Percentiles rank a stretch among this genome's conserved stretches.
These are phyloP conservation scores for Phoxinus dragarum DNA, from an alignment of 2,797 vertebrate species.

Conservation along the genomic window DNA sequence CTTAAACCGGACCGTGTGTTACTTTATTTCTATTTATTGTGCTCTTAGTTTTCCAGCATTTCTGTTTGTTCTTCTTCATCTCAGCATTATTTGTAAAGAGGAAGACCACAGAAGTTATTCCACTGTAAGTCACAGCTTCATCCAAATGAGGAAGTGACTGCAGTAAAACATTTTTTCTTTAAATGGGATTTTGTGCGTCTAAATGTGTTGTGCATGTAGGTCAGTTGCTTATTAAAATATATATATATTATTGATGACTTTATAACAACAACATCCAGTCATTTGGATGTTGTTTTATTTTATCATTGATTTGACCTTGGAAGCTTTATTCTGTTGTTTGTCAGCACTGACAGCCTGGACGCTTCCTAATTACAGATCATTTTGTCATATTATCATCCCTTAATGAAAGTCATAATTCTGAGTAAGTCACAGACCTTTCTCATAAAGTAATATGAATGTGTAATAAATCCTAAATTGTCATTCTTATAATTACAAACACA, in stretches of 20 bases:
- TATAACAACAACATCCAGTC: background rate
- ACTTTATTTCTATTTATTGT: slow-evolving; percentile 2
- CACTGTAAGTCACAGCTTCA: background rate
- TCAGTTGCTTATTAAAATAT: background rate
- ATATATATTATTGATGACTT: background rate
- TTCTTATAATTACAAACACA: slow-evolving; percentile 58
- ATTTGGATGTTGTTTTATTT: slow-evolving; percentile 17
- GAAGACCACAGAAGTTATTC: background rate
- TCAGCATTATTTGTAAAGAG: background rate
- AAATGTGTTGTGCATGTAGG: background rate
- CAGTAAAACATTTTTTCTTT: slow-evolving; percentile 5
- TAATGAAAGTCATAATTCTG: slow-evolving; percentile 55
- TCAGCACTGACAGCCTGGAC: slow-evolving; percentile 9
- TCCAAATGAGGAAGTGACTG: background rate
- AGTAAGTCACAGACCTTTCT: slow-evolving; percentile 42
- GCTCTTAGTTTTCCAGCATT: background rate
- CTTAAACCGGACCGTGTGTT: background rate
- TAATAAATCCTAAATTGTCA: slow-evolving; percentile 54
- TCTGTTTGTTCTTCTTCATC: background rate
- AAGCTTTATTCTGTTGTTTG: slow-evolving; percentile 36
- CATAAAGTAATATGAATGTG: slow-evolving; percentile 49
- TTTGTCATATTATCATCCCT: slow-evolving; percentile 25
- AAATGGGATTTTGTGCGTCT: background rate
- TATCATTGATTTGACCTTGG: slow-evolving; percentile 27
- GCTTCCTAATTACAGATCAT: slow-evolving; percentile 20